These are phyloP conservation scores for Schizopygopsis malacanthus DNA, from an alignment of 2,797 vertebrate species.

Conservation along the genomic window DNA sequence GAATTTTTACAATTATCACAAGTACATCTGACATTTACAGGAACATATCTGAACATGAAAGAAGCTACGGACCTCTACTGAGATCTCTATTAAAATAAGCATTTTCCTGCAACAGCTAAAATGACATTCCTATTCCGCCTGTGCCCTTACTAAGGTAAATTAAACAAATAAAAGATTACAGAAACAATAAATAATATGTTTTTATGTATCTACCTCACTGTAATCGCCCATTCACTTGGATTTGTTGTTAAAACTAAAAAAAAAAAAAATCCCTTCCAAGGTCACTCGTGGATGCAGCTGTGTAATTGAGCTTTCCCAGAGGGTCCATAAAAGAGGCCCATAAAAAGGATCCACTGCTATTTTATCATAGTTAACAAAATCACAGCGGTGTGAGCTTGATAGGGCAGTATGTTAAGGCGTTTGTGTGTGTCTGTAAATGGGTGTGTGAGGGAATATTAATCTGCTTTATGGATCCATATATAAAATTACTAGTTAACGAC, in stretches of 20 bases:
- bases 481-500: background rate
- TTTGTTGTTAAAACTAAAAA: conserved; percentile 71
- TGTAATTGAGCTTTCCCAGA: conserved; percentile 76
- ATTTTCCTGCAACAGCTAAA: conserved; percentile 22
- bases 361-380: conserved; percentile 54
- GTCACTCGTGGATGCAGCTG: conserved; percentile 74
- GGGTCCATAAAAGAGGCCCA: conserved; percentile 79
- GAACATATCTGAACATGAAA: conserved; percentile 55
- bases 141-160: conserved; percentile 16
- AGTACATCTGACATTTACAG: conserved; percentile 58
- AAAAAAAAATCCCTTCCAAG: conserved; percentile 84
- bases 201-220: conserved; percentile 58
- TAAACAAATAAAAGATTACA: conserved; percentile 52
- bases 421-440: conserved; percentile 4
- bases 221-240: conserved; percentile 69
- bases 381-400: conserved; percentile 40
- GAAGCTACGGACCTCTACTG: conserved; percentile 19
- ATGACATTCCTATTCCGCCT: conserved; percentile 23
- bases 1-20: conserved; percentile 44
- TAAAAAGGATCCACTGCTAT: conserved; percentile 77
- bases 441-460: conserved; percentile 4
- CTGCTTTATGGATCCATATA: background rate
- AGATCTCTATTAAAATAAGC: conserved; percentile 41
- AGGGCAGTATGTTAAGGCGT: conserved; percentile 11
- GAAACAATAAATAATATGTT: conserved; percentile 50